Evolutionary conservation across 2,888 invertebrate genomes (phyloP), one percentile per base, ranked within the genome.

Genomic region (Phania funesta): DNA sequence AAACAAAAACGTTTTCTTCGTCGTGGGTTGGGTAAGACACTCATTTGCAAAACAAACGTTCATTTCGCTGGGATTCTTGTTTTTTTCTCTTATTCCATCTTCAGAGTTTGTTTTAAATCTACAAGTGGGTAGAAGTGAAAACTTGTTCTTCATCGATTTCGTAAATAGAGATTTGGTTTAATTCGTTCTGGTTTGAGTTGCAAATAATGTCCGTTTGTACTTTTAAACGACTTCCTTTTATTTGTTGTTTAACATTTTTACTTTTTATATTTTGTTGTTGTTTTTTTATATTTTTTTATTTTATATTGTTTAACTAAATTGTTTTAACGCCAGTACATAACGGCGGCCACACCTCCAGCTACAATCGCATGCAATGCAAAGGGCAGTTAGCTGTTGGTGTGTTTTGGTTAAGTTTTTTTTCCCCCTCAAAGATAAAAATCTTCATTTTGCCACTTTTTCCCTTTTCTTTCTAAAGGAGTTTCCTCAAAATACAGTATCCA

Each of bases 131-230:
- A 26, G 29, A 80, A 74, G 65, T 62, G 26, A 52, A 54, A 65
- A 65, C 24, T 73, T 71, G 52, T 60, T 71, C 71, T 52, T 71
- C 71, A 62, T 73, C 77, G 73, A 65, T 50, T 70, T 70, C 32
- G 68, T 60, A 50, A 46, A 35, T 74, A 56, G 20, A 20, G 74
- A 74, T 64, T 64, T 65, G 24, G 54, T 54, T 52, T 20, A 48
- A 18, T 62, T 20, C 32, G 22, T 13, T 18, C 9, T 88, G 89
- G 89, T 89, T 87, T 87, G 89, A 85, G 88, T 87, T 85, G 88
- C 88, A 89, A 89, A 89, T 89, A 89, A 89, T 89, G 89, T 89
- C 89, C 89, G 89, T 89, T 89, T 89, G 89, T 89, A 88, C 89
- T 89, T 89, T 89, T 89, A 89, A 89, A 89, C 88, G 89, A 89